Conservation (phyloP, 1,140 invertebrate genomes). For the Scaptomyza graminum region DNA sequence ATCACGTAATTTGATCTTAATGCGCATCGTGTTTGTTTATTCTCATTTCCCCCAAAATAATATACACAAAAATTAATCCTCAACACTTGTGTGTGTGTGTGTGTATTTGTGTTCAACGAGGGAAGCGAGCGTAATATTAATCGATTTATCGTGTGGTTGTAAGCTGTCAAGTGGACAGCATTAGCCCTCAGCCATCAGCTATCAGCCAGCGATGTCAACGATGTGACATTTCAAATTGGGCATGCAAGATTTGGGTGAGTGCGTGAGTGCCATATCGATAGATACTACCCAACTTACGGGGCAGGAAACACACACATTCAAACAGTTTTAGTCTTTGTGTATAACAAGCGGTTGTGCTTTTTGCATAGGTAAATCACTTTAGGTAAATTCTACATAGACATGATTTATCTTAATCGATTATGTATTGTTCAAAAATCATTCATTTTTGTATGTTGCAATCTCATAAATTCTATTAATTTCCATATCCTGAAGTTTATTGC, state of each 20-base stretch:
- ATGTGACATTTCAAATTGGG: conserved; percentile 77
- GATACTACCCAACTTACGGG: not conserved
- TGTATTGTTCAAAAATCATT: no score
- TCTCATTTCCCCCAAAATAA: conserved; percentile 16
- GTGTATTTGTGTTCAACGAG: conserved; percentile 1
- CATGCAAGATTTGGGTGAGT: conserved; percentile 61
- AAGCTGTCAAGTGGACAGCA: conserved; percentile 75
- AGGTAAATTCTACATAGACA: no score
- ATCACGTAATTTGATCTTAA: conserved; percentile 79
- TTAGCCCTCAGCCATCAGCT: conserved; percentile 47
- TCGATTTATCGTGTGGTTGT: conserved; percentile 76
- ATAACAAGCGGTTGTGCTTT: not conserved
- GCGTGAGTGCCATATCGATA: conserved; percentile 13
- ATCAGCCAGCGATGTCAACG: conserved; percentile 47
- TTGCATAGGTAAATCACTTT: not conserved
- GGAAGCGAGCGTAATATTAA: conserved; percentile 57
- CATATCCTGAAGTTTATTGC: not conserved
- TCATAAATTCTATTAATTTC: no score
- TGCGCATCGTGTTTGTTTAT: conserved; percentile 75
- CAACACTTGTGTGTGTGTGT: conserved; percentile 39
- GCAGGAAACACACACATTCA: conserved; percentile 2
- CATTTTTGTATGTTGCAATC: no score
- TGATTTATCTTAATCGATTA: no score
- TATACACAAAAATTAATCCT: conserved; percentile 66
- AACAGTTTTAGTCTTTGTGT: not conserved